Evolutionary conservation across 2,797 vertebrate genomes (phyloP).

Genomic region (Ataeniobius toweri): DNA sequence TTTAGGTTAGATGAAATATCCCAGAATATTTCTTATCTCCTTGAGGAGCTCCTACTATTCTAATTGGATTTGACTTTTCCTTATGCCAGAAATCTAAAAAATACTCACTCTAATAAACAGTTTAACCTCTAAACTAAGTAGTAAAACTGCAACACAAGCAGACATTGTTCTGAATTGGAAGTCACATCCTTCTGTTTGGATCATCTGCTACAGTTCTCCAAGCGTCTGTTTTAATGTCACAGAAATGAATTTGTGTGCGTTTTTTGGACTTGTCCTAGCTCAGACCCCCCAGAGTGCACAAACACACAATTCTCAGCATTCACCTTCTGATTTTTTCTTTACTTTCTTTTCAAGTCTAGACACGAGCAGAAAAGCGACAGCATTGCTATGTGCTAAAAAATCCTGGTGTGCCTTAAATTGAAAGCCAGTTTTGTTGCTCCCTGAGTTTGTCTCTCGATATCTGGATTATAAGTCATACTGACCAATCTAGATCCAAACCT

Average conservation of each 20-base stretch:
- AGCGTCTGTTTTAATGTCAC: neutral
- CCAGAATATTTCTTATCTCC: neutral
- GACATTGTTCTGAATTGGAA: slow-evolving; percentile 1
- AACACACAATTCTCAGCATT: neutral
- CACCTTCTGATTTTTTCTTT: neutral
- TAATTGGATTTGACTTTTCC: neutral
- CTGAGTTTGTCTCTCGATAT: slow-evolving; percentile 8
- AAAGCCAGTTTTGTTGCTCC: slow-evolving; percentile 20
- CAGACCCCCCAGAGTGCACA: neutral
- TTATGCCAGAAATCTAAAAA: too few relatives aligned
- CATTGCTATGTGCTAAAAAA: neutral
- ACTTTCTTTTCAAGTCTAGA: slow-evolving; percentile 31
- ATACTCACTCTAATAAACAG: neutral
- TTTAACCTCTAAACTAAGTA: neutral
- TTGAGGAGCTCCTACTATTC: neutral
- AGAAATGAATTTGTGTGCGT: neutral
- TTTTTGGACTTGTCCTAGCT: neutral
- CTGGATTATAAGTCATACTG: neutral
- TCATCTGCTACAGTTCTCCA: neutral
- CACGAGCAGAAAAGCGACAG: slow-evolving; percentile 20
- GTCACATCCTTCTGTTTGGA: neutral
- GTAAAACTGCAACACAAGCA: too few relatives aligned
- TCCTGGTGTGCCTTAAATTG: slow-evolving; percentile 31
- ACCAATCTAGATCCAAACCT: neutral
- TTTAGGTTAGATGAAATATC: neutral